A percentile compares a stretch with the other conserved stretches of the same genome.
phyloP scores from a whole-genome alignment of 2,113 vertebrate species.

The Donacobius atricapilla region DNA sequence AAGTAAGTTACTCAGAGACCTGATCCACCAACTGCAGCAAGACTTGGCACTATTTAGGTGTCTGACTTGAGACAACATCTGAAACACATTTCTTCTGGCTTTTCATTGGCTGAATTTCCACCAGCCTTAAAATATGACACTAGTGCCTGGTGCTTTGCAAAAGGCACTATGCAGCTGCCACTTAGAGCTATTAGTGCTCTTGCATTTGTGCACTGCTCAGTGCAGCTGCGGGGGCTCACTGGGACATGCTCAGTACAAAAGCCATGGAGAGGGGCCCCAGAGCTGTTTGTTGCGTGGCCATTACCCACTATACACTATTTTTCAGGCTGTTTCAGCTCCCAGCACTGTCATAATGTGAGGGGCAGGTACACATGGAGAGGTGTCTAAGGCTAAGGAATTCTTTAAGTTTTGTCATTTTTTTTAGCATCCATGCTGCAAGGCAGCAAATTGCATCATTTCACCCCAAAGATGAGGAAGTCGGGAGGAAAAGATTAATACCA shows the following conservation, averaged over 20 bases:
- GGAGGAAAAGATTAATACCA: not conserved
- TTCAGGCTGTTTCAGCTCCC: not conserved
- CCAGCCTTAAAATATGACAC: not conserved
- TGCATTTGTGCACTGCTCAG: not conserved
- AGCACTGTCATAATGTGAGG: not conserved
- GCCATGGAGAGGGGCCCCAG: not conserved
- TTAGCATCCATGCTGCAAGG: not conserved
- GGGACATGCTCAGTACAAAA: not conserved
- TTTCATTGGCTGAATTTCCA: not conserved
- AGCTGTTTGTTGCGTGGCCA: not conserved
- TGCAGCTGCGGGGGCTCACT: not conserved
- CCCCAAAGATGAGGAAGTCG: not conserved
- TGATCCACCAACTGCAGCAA: not conserved
- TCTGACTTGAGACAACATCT: not conserved
- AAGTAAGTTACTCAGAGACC: not conserved
- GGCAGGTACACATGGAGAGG: accelerated
- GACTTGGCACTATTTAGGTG: not conserved
- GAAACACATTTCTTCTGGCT: not conserved
- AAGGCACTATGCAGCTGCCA: not conserved
- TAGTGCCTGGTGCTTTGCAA: not conserved
- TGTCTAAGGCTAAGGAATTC: not conserved
- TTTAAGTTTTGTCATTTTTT: not conserved
- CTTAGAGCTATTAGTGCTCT: not conserved
- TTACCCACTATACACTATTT: not conserved
- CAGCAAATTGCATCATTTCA: not conserved